phyloP scores from a whole-genome alignment of 2,113 vertebrate genomes.

The Sinocyclocheilus anophthalmus region DNA sequence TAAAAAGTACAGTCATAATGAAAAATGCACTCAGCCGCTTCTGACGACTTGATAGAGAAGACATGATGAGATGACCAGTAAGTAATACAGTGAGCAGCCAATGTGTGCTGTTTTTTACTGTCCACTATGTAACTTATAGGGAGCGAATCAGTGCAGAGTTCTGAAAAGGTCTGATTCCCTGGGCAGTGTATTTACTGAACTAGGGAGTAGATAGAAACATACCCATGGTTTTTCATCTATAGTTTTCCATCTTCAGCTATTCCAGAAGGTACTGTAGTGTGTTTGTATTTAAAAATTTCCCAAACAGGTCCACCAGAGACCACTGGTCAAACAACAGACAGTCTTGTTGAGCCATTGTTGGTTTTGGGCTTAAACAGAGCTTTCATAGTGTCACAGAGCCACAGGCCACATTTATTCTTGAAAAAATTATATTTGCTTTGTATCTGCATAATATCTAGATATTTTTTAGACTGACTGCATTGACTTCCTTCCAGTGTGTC shows the following conservation, averaged over 20 bases:
- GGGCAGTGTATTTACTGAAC: neutral
- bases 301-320: neutral
- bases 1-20: neutral
- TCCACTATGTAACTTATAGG: neutral
- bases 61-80: neutral
- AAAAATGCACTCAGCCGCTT: neutral
- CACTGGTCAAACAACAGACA: neutral
- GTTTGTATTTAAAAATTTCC: neutral
- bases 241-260: neutral
- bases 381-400: neutral
- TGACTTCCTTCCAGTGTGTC: neutral
- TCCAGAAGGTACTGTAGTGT: neutral
- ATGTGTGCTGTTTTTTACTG: neutral
- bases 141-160: neutral
- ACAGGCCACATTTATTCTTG: neutral
- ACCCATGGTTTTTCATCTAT: neutral
- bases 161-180: neutral
- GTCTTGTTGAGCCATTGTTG: neutral
- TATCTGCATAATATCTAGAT: neutral
- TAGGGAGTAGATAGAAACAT: neutral
- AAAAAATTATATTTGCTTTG: neutral
- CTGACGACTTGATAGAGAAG: neutral
- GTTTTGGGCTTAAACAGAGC: neutral
- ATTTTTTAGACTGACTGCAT: neutral
- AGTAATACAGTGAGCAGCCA: neutral